phyloP scores from a whole-genome alignment of 2,797 vertebrate genomes.

The Pygocentrus nattereri region DNA sequence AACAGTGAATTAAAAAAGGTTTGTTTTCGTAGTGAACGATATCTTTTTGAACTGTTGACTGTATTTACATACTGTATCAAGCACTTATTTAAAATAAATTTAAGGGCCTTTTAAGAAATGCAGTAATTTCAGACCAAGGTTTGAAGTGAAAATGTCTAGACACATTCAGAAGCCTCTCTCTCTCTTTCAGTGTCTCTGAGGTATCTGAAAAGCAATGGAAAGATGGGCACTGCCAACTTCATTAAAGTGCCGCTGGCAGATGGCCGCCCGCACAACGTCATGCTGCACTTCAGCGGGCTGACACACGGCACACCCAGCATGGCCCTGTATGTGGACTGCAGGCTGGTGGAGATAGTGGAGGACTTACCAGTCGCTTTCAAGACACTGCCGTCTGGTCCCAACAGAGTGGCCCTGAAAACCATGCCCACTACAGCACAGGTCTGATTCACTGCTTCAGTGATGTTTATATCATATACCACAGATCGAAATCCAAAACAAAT shows the following conservation, averaged over 20 bases:
- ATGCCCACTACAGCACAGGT: constrained; percentile 87
- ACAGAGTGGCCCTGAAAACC: constrained; percentile 83
- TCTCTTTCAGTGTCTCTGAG: constrained; percentile 82
- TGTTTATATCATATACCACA: no score
- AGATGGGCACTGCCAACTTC: constrained; percentile 83
- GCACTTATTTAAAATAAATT: no score
- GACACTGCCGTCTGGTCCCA: constrained; percentile 75
- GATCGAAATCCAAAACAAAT: no score
- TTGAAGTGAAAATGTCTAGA: constrained; percentile 10
- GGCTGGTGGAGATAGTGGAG: constrained; percentile 83
- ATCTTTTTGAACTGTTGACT: no score
- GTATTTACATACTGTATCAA: no score
- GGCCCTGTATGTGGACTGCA: constrained; percentile 91
- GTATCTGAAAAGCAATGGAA: constrained; percentile 88
- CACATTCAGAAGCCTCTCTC: background rate
- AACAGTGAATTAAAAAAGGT: no score
- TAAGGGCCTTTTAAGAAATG: background rate
- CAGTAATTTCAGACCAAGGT: background rate
- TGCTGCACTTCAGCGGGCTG: constrained; percentile 88
- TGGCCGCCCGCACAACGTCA: constrained; percentile 85
- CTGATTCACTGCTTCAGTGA: background rate
- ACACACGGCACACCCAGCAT: constrained; percentile 78
- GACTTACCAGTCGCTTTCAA: constrained; percentile 88
- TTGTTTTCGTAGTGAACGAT: no score
- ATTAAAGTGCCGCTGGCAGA: constrained; percentile 89